Evolutionary conservation across 2,797 vertebrate species (phyloP).

Genomic region (Carduelis carduelis): DNA sequence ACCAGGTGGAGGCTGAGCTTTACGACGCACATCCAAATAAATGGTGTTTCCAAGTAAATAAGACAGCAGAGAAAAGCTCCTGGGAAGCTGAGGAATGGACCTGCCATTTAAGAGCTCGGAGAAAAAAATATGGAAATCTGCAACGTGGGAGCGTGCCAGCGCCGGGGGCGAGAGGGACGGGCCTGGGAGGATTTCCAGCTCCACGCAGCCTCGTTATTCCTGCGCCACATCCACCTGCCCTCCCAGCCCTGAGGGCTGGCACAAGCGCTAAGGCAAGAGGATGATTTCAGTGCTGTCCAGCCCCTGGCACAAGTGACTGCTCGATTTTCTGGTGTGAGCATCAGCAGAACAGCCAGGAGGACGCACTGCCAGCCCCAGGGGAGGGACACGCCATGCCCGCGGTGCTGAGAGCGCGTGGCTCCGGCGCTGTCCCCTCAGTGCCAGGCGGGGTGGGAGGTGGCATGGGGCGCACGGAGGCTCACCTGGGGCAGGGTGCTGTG

Average conservation of each 20-base stretch:
- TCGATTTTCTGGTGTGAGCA: background rate
- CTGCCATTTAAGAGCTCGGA: conserved; percentile 44
- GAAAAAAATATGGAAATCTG: background rate
- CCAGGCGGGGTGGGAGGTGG: background rate
- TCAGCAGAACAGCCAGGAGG: background rate
- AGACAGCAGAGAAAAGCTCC: conserved; percentile 27
- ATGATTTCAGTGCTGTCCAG: accelerated
- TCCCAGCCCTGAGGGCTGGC: background rate
- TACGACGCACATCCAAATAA: background rate
- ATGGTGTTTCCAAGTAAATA: background rate
- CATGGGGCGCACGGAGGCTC: conserved; percentile 19
- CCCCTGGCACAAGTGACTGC: background rate
- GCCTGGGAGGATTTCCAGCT: conserved; percentile 36
- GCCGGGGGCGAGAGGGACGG: background rate
- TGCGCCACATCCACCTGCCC: background rate
- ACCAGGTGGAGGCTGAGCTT: background rate
- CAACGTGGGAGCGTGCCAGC: background rate
- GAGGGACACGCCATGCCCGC: accelerated
- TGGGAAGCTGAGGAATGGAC: conserved; percentile 11
- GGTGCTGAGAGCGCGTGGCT: accelerated
- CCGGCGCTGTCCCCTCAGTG: background rate
- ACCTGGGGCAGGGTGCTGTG: conserved; percentile 82
- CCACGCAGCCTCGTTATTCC: background rate
- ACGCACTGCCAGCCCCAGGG: background rate
- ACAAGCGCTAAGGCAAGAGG: background rate